phyloP scores from a whole-genome alignment of 2,113 vertebrate species.

The Cottus gobio region DNA sequence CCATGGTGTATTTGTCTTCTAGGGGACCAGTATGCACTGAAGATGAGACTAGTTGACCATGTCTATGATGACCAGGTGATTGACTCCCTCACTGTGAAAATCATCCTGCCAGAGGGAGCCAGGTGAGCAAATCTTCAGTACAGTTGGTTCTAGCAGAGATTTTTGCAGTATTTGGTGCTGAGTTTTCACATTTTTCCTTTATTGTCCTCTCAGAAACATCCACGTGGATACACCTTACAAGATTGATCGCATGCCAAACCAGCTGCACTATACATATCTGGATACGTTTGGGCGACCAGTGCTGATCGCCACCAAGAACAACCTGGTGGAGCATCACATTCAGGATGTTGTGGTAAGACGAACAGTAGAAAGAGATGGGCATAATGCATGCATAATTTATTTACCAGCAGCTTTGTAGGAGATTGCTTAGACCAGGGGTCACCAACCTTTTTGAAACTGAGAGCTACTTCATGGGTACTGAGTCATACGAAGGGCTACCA shows the following conservation, averaged over 20 bases:
- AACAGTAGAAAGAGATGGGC: background rate
- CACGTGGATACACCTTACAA: slow-evolving; percentile 95
- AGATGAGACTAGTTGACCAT: slow-evolving; percentile 97
- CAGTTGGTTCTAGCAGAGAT: background rate
- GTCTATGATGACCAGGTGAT: slow-evolving; percentile 98
- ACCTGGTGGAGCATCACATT: slow-evolving; percentile 98
- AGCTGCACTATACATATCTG: slow-evolving; percentile 96
- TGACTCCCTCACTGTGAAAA: slow-evolving; percentile 93
- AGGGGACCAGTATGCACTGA: slow-evolving; percentile 98
- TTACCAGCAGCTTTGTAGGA: background rate
- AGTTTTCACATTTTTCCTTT: slow-evolving; percentile 3
- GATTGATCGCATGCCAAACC: slow-evolving; percentile 87
- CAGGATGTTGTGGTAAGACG: slow-evolving; percentile 94
- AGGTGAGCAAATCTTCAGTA: slow-evolving; percentile 78
- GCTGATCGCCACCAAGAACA: slow-evolving; percentile 93
- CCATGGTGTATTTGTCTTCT: slow-evolving; percentile 2
- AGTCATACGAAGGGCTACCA: too few relatives aligned
- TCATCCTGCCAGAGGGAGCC: slow-evolving; percentile 96
- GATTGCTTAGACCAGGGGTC: background rate
- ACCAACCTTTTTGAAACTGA: too few relatives aligned
- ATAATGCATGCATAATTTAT: too few relatives aligned
- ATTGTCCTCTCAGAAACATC: slow-evolving; percentile 85
- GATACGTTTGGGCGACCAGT: slow-evolving; percentile 97
- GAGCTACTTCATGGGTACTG: too few relatives aligned
- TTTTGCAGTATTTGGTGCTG: background rate